A percentile compares a stretch with the other conserved stretches of the same genome.
Evolutionary conservation across 2,797 vertebrate genomes (phyloP).

Genomic region (Serranus cabrilla): DNA sequence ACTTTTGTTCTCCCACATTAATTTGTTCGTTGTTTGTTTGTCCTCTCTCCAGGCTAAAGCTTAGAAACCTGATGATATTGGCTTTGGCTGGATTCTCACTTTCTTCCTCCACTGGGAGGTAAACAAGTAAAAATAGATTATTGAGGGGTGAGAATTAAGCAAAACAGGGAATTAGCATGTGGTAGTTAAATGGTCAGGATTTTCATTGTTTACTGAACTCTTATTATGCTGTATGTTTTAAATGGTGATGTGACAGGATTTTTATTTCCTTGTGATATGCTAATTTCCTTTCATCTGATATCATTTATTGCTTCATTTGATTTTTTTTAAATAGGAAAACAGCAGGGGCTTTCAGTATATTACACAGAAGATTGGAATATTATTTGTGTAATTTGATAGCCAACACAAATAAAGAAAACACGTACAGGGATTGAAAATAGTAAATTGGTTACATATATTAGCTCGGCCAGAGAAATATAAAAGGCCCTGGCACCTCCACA

Average conservation of each 20-base stretch:
- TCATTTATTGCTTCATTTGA: slow-evolving; percentile 24
- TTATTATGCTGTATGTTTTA: slow-evolving; percentile 23
- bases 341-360: slow-evolving; percentile 22
- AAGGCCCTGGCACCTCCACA: slow-evolving; percentile 46
- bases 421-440: slow-evolving; percentile 43
- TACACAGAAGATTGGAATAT: slow-evolving; percentile 17
- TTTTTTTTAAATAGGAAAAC: slow-evolving; percentile 20
- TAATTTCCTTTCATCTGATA: slow-evolving; percentile 1
- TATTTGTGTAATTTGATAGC: slow-evolving; percentile 38
- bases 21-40: slow-evolving; percentile 72
- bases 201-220: slow-evolving; percentile 52
- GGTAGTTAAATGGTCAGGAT: slow-evolving; percentile 53
- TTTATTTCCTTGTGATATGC: slow-evolving; percentile 17
- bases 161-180: slow-evolving; percentile 61
- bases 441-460: slow-evolving; percentile 59
- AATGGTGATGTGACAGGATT: not conserved
- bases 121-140: slow-evolving; percentile 60
- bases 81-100: slow-evolving; percentile 70
- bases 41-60: slow-evolving; percentile 66
- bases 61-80: slow-evolving; percentile 71
- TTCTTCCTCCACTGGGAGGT: slow-evolving; percentile 55
- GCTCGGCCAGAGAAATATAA: slow-evolving; percentile 48
- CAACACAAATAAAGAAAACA: slow-evolving; percentile 27
- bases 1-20: slow-evolving; percentile 62
- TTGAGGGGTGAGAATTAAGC: slow-evolving; percentile 61